Percentiles rank a stretch among this genome's conserved stretches.
Conservation (phyloP, 2,797 vertebrate species). For the Allobates femoralis region DNA sequence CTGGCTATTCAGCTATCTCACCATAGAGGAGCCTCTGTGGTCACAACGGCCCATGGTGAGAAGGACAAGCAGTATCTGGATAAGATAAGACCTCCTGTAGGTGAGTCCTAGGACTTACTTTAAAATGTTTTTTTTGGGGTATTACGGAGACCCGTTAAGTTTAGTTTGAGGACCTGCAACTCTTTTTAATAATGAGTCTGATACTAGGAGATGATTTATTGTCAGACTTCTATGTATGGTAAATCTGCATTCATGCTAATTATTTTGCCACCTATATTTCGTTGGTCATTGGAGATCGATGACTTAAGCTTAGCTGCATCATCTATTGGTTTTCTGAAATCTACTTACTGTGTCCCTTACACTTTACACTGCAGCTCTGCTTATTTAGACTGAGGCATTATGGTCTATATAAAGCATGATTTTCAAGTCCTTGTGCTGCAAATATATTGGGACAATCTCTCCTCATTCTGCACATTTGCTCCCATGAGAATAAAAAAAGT, state of each 20-base stretch:
- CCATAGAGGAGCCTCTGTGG: slow-evolving; percentile 89
- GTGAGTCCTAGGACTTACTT: slow-evolving; percentile 72
- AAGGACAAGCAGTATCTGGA: slow-evolving; percentile 88
- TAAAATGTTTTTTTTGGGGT: too few relatives aligned
- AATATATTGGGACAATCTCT: too few relatives aligned
- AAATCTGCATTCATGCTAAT: too few relatives aligned
- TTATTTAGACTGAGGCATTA: too few relatives aligned
- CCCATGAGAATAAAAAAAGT: too few relatives aligned
- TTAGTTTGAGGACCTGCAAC: neutral
- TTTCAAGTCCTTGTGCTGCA: too few relatives aligned
- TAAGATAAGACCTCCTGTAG: slow-evolving; percentile 83
- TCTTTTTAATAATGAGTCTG: neutral
- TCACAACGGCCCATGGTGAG: slow-evolving; percentile 82
- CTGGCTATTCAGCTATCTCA: slow-evolving; percentile 91
- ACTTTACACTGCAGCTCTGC: neutral
- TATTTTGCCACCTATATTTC: too few relatives aligned
- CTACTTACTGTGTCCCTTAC: neutral
- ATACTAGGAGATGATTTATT: too few relatives aligned
- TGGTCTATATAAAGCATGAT: too few relatives aligned
- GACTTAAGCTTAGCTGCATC: neutral
- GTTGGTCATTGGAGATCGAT: too few relatives aligned
- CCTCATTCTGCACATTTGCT: too few relatives aligned
- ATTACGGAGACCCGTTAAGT: neutral
- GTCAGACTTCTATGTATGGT: too few relatives aligned
- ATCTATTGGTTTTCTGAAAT: neutral